Evolutionary conservation across 2,888 invertebrate genomes (phyloP).

Genomic region (Antitype chi): DNA sequence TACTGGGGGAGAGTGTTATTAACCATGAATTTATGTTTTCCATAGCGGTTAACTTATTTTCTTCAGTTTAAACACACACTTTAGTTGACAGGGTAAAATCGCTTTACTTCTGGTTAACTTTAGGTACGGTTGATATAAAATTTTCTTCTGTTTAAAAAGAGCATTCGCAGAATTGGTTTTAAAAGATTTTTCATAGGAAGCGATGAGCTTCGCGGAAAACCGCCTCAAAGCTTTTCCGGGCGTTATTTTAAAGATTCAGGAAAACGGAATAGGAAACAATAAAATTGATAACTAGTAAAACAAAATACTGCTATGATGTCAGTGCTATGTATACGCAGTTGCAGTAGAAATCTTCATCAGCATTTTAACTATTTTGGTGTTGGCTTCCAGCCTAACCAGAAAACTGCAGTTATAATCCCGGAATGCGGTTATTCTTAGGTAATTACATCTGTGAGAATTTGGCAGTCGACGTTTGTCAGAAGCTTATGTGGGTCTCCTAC

Average conservation of each 20-base stretch:
- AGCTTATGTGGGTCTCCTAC: slow-evolving; percentile 14
- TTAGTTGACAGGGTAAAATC: background rate
- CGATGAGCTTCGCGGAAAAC: slow-evolving; percentile 62
- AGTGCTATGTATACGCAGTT: background rate
- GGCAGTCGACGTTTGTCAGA: slow-evolving; percentile 30
- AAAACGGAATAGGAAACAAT: slow-evolving; percentile 62
- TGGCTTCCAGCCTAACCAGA: slow-evolving; percentile 40
- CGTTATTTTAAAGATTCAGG: slow-evolving; percentile 64
- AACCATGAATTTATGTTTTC: slow-evolving; percentile 22
- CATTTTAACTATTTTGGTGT: slow-evolving; percentile 28
- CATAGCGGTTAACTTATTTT: background rate
- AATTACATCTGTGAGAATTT: slow-evolving; percentile 29
- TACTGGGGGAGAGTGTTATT: slow-evolving; percentile 29
- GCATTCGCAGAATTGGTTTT: slow-evolving; percentile 56
- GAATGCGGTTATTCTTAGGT: slow-evolving; percentile 38
- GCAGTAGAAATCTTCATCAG: slow-evolving; percentile 10
- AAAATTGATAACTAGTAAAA: slow-evolving; percentile 28
- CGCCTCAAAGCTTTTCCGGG: slow-evolving; percentile 61
- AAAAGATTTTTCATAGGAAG: slow-evolving; percentile 56
- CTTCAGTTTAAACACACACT: background rate
- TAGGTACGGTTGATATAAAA: slow-evolving; percentile 2
- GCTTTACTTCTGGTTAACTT: background rate
- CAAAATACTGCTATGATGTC: background rate
- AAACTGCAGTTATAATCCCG: slow-evolving; percentile 35
- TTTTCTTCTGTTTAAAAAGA: slow-evolving; percentile 23